phyloP scores from a whole-genome alignment of 2,113 vertebrate species.

The Chamaea fasciata region DNA sequence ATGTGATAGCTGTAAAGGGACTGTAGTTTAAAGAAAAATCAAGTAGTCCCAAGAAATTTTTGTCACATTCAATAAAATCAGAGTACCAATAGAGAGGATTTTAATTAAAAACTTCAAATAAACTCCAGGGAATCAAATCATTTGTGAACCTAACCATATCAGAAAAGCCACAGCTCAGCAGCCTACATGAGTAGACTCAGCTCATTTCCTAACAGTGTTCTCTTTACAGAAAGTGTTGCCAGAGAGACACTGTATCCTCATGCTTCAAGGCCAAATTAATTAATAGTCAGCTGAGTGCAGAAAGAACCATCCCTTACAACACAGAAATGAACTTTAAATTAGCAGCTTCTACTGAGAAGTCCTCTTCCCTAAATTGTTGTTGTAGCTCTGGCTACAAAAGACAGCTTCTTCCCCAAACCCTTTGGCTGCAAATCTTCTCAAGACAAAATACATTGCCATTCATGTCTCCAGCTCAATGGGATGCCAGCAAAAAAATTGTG shows the following conservation, averaged over 20 bases:
- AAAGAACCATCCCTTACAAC: neutral
- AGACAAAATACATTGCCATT: neutral
- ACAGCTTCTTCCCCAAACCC: neutral
- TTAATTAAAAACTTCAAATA: slow-evolving; percentile 43
- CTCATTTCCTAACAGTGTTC: neutral
- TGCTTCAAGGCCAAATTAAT: neutral
- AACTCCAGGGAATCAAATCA: slow-evolving; percentile 45
- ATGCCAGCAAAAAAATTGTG: neutral
- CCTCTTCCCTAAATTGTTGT: neutral
- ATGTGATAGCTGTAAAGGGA: neutral
- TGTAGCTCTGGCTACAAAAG: neutral
- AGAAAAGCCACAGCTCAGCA: slow-evolving; percentile 9
- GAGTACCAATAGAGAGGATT: slow-evolving; percentile 10
- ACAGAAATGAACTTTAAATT: neutral
- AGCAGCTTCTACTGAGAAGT: neutral
- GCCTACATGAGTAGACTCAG: neutral
- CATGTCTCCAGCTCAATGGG: neutral
- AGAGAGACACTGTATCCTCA: neutral
- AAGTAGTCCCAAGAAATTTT: slow-evolving; percentile 53
- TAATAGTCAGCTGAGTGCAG: neutral
- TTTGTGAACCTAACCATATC: slow-evolving; percentile 54
- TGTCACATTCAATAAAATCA: slow-evolving; percentile 45
- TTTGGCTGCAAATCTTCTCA: neutral
- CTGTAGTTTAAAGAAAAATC: neutral
- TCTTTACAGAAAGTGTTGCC: neutral